Conservation (phyloP, 2,797 vertebrate species). For the Epinephelus malabaricus region DNA sequence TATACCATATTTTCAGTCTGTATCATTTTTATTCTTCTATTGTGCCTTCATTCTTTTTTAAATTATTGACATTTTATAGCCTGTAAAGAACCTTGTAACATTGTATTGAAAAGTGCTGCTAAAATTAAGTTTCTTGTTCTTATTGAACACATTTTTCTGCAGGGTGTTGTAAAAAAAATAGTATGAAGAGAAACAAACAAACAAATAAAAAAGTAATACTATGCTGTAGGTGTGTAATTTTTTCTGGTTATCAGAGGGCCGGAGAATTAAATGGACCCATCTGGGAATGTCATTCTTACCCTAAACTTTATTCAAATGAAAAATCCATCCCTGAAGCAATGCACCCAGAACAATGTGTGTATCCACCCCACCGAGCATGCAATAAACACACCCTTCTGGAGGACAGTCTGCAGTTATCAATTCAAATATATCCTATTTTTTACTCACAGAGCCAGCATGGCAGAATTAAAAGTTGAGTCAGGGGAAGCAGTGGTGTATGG, state of each 20-base stretch:
- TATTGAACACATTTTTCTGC: conserved; percentile 16
- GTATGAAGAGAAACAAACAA: neutral
- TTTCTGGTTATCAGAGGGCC: conserved; percentile 30
- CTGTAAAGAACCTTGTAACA: conserved; percentile 10
- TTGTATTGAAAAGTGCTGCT: conserved; percentile 19
- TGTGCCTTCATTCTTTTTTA: neutral
- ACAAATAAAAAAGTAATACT: conserved; percentile 27
- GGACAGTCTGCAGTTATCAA: conserved; percentile 64
- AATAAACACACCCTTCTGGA: conserved; percentile 52
- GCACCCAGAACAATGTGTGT: conserved; percentile 46
- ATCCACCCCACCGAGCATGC: conserved; percentile 38
- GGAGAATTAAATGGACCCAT: conserved; percentile 35
- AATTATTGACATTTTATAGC: conserved; percentile 2
- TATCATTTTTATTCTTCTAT: neutral
- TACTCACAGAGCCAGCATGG: conserved; percentile 52
- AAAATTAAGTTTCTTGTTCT: conserved; percentile 3
- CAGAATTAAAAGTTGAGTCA: conserved; percentile 72
- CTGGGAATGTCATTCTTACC: conserved; percentile 28
- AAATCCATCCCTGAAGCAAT: conserved; percentile 50
- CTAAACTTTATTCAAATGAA: conserved; percentile 42
- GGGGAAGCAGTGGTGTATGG: conserved; percentile 66
- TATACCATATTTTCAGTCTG: neutral
- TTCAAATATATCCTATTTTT: conserved; percentile 61
- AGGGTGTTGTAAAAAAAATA: conserved; percentile 10
- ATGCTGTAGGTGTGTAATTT: conserved; percentile 10